Base-by-base conservation (phyloP, 2,113 vertebrate genomes). In the Phoxinus phoxinus region DNA sequence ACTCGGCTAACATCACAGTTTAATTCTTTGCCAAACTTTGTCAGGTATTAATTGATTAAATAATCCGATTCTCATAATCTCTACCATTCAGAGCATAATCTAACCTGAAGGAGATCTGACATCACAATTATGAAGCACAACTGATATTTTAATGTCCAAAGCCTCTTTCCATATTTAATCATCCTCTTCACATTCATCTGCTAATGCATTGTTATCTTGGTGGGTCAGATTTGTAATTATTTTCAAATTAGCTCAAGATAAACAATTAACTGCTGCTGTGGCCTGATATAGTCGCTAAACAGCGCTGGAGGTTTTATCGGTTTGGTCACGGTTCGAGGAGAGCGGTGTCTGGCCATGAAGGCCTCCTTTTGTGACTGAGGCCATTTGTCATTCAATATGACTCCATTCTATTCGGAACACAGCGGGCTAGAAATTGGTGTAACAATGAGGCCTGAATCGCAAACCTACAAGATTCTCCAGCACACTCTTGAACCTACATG, bases 151-250 rank as follows among this genome's bases (percentile, higher is more conserved):
- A 85, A 23, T 76, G 35, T 44, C 61, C 48, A 85, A 87, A 27
- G 35, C 59, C 59, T 82, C 27, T 56, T 76, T 59, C 59, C 35
- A 71, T 76, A 82, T 85, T 85, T 85, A 77, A 82, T 61, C 51
- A 71, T 69, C 67, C 72, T 72, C 53, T 85, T 82, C 58, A 48
- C 41, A 79, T 37, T 85, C 37, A 81, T 69, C 44, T 69, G 63
- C 37, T 77, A 59, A 83, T 88, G 61, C 78, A 82, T 87, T 77
- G 59, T 85, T 89, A 79, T 72, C 51, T 86, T 53, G 37, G 69
- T 81, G 77, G 53, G 73, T 86, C 85, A 78, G 75, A 84, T 72
- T 80, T 87, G 79, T 87, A 87, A 89, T 87, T 89, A 83, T 85
- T 82, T 80, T 89, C 27, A 65, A 86, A 87, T 85, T 85, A 89